Base-by-base conservation (phyloP, 2,888 invertebrate species). In the Pristionchus japonicus region DNA sequence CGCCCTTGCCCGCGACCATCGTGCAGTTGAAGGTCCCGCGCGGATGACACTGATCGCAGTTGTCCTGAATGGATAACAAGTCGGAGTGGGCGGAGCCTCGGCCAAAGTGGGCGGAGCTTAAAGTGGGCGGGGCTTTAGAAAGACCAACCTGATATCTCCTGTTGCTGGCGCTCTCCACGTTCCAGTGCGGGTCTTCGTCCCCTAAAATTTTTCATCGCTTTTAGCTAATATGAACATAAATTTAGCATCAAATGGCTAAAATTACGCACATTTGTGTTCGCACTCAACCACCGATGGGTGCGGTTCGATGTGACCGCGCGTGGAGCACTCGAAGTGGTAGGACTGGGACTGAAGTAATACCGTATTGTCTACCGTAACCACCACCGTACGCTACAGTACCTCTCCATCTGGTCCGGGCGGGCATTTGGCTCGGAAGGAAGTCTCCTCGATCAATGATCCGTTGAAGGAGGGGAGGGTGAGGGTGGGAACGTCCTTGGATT, bases 261-360 rank as follows among this genome's bases (percentile, higher is more conserved):
- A 43, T 11, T 9, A 43, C 77, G 9, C 31, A 83, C 82, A 27
- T 27, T 85, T 64, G 4, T 64, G 15, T 20, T 61, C 40, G 23
- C 86, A 86, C 1, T 7, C 20, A n/a, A 70, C 86, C 2, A 86
- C 37, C 27, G 86, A 70, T 31, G 86, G 86, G 70, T 86, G 70
- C 1, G 86, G 86, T 49, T 70, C 70, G 23, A 86, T 31, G 23
- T 49, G 86, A 34, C 86, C 86, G 3, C 86, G 86, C 3, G 70
- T 67, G 9, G 86, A 86, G 11, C 86, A 86, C 6, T n/a, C 37
- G 49, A 86, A 86, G 0, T 27, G n/a, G 85, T 20, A 64, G 23
- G 27, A 27, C 7, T 13, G 43, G 3, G 52, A 40, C 85, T 85
- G 61, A 4, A n/a, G n/a, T n/a, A n/a, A n/a, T n/a, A n/a, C n/a